Conservation (phyloP, 2,113 vertebrate species). For the Sus scrofa region DNA sequence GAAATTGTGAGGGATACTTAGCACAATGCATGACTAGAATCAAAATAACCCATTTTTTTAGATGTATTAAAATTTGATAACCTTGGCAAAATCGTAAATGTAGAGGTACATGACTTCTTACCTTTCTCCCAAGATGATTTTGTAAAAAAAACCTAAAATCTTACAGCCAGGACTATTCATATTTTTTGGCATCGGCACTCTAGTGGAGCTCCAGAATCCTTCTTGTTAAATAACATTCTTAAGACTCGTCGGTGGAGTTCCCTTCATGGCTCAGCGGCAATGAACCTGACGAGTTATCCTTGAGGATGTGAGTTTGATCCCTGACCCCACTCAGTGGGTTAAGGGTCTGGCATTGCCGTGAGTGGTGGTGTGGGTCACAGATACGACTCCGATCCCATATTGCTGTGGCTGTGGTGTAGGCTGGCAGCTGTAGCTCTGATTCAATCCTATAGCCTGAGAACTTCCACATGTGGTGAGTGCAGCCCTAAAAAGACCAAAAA, state of each 20-base stretch:
- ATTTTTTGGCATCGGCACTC: not conserved
- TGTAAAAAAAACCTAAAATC: not conserved
- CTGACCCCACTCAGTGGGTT: no score
- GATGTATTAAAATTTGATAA: slow-evolving; percentile 8
- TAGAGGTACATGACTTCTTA: not conserved
- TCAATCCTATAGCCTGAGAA: no score
- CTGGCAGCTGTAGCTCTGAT: no score
- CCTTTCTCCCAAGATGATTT: not conserved
- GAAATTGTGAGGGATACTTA: not conserved
- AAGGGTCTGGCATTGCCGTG: no score
- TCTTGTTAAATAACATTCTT: not conserved
- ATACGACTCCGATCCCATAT: no score
- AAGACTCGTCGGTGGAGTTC: not conserved
- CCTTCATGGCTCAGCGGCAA: no score
- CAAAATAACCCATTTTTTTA: not conserved
- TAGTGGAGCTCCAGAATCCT: not conserved
- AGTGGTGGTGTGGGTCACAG: no score
- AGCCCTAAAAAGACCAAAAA: no score
- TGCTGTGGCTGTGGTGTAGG: no score
- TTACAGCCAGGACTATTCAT: not conserved
- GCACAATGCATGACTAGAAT: not conserved
- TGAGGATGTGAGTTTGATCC: no score
- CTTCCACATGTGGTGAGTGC: no score
- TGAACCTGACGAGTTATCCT: no score
- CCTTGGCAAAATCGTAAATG: slow-evolving; percentile 24